Conservation (phyloP, 35 echinoderm and acorn worm species). For the Hemicentrotus pulcherrimus region DNA sequence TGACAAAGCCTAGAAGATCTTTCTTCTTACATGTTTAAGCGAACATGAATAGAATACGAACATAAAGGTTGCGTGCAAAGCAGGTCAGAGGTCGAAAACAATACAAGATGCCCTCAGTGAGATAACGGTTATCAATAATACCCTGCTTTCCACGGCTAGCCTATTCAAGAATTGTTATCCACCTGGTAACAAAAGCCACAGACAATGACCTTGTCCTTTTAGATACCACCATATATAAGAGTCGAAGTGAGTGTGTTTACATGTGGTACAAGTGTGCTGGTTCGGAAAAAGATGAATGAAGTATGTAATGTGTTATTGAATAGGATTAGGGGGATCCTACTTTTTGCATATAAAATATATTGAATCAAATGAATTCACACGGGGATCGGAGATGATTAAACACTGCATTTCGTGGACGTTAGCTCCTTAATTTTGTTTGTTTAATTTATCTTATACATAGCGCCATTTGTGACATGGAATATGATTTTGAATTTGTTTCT, state of each 20-base stretch:
- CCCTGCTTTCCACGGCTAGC: background rate
- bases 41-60: background rate
- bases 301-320: background rate
- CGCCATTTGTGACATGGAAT: too few relatives aligned
- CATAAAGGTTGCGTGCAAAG: background rate
- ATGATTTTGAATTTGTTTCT: too few relatives aligned
- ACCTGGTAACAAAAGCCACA: background rate
- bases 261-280: background rate
- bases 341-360: background rate
- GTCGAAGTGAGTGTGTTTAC: background rate
- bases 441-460: too few relatives aligned
- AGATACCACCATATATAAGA: background rate
- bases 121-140: background rate
- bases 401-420: too few relatives aligned
- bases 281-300: background rate
- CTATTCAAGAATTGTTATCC: background rate
- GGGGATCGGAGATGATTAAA: background rate
- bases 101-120: background rate
- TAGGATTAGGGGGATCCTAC: background rate
- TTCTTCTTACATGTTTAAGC: too few relatives aligned
- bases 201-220: background rate
- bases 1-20: too few relatives aligned
- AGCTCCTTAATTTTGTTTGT: too few relatives aligned
- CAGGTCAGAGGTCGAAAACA: background rate
- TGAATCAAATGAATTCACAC: background rate